Percentiles rank a stretch among this genome's conserved stretches.
phyloP scores from a whole-genome alignment of 2,113 vertebrate species.

The Pelvicachromis taeniatus region DNA sequence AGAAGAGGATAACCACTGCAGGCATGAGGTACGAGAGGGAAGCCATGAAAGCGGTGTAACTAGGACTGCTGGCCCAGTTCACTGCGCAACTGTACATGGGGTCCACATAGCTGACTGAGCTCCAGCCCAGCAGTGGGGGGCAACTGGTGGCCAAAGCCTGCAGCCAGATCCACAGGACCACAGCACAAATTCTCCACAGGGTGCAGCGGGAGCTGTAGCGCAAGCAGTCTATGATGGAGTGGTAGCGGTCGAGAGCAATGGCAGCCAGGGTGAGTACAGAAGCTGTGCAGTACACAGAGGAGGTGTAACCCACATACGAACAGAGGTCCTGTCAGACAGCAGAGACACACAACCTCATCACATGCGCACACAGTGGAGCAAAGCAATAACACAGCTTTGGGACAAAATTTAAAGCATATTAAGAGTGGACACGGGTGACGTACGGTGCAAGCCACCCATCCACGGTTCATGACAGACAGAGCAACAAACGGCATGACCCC shows the following conservation, averaged over 20 bases:
- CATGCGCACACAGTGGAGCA: neutral
- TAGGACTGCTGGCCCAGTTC: constrained; percentile 72
- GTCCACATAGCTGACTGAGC: constrained; percentile 65
- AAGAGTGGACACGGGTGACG: constrained; percentile 4
- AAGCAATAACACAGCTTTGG: neutral
- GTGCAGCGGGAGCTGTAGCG: constrained; percentile 76
- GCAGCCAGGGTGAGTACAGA: constrained; percentile 78
- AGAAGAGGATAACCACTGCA: constrained; percentile 75
- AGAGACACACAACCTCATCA: neutral
- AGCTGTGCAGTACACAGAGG: constrained; percentile 79
- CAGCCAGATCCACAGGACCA: constrained; percentile 80
- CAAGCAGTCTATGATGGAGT: constrained; percentile 79
- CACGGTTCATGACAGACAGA: constrained; percentile 70
- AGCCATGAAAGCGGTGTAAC: constrained; percentile 71
- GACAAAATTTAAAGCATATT: neutral
- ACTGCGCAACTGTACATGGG: constrained; percentile 75
- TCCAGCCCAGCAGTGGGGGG: constrained; percentile 79
- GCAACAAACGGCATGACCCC: constrained; percentile 82
- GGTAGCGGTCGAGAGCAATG: constrained; percentile 79
- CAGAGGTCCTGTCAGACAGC: constrained; percentile 70
- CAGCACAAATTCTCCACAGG: constrained; percentile 58
- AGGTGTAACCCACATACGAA: constrained; percentile 77
- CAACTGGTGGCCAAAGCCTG: constrained; percentile 74
- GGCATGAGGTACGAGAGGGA: constrained; percentile 72
- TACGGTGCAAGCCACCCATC: constrained; percentile 71